phyloP scores from a whole-genome alignment of 2,797 vertebrate species.

The Brachymystax lenok region DNA sequence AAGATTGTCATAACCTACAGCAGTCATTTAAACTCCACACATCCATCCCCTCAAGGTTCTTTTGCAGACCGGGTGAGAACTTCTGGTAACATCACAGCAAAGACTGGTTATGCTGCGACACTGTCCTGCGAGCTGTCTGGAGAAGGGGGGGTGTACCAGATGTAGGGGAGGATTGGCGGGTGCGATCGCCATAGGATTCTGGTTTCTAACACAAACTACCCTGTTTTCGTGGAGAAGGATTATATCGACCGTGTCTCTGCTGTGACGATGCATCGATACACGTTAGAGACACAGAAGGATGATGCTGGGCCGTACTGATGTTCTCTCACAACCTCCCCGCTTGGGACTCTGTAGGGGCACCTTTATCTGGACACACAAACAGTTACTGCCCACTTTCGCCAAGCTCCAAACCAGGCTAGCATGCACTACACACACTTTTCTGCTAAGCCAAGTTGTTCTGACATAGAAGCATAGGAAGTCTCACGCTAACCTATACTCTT shows the following conservation, averaged over 20 bases:
- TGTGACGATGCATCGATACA: constrained; percentile 4
- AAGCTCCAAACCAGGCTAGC: neutral
- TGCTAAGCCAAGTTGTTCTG: neutral
- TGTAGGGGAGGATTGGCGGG: constrained; percentile 14
- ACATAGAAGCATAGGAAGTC: neutral
- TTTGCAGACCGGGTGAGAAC: constrained; percentile 2
- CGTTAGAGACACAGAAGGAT: neutral
- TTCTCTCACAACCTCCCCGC: constrained; percentile 14
- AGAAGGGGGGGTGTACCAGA: neutral
- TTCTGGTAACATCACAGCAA: constrained; percentile 16
- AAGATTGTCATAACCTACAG: neutral
- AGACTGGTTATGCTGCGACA: constrained; percentile 7
- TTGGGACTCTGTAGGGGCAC: constrained; percentile 2
- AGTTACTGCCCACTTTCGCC: neutral
- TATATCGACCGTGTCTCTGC: constrained; percentile 6
- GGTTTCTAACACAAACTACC: neutral
- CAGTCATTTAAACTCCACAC: neutral
- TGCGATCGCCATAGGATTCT: constrained; percentile 2
- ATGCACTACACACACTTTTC: neutral
- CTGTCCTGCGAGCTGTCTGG: constrained; percentile 10
- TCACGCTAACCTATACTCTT: neutral
- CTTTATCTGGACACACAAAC: constrained; percentile 1
- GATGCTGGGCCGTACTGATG: constrained; percentile 28
- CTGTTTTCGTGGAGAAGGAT: too few species aligned
- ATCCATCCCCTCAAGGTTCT: constrained; percentile 5